phyloP scores from a whole-genome alignment of 2,797 vertebrate genomes.

The Vireo griseus region DNA sequence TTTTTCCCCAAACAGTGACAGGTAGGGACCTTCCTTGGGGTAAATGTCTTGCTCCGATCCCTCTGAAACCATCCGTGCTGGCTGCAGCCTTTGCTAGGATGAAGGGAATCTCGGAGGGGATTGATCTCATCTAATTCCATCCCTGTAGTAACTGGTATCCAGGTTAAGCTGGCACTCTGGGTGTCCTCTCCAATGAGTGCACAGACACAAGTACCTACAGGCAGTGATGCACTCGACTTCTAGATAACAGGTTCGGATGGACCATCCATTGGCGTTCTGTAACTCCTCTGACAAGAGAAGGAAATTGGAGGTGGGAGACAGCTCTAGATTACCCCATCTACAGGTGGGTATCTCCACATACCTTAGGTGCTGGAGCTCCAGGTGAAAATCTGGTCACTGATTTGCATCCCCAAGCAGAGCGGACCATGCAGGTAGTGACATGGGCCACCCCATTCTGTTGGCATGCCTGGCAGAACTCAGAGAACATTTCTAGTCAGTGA shows the following conservation, averaged over 20 bases:
- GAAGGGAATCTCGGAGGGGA: not conserved
- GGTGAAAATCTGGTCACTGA: not conserved
- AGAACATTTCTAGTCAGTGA: not conserved
- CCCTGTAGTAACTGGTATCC: not conserved
- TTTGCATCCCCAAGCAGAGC: not conserved
- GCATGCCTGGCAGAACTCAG: not conserved
- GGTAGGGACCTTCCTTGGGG: not conserved
- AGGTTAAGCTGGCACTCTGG: not conserved
- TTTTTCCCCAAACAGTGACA: not conserved
- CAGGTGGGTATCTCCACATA: not conserved
- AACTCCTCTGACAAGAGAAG: not conserved
- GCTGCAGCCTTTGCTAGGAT: not conserved
- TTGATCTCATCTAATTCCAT: not conserved
- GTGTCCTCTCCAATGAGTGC: rapidly evolving
- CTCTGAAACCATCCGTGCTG: not conserved
- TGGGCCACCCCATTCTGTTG: not conserved
- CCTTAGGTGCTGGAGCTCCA: not conserved
- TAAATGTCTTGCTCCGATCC: not conserved
- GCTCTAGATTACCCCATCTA: not conserved
- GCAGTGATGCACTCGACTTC: not conserved
- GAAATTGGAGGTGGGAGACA: not conserved
- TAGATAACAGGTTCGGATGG: not conserved
- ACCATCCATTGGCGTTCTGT: not conserved
- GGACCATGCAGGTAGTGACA: not conserved
- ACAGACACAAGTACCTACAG: not conserved